Evolutionary conservation across 2,113 vertebrate species (phyloP).

Genomic region (Cygnus buccinator): DNA sequence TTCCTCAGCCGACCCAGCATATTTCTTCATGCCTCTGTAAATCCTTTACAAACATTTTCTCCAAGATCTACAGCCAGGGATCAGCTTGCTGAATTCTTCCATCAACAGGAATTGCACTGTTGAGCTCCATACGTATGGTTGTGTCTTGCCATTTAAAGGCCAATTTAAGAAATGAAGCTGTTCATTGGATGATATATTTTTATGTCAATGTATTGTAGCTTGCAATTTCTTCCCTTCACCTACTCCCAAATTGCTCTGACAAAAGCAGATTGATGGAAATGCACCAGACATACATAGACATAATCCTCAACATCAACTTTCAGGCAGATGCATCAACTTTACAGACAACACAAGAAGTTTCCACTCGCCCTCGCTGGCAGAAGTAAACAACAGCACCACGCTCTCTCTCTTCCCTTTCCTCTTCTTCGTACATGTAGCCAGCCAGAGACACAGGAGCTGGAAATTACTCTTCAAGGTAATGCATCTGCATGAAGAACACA

Average conservation of each 20-base stretch:
- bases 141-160: neutral
- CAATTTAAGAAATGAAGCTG: neutral
- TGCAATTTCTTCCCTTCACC: neutral
- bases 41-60: neutral
- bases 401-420: neutral
- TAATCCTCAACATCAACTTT: neutral
- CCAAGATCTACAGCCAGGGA: neutral
- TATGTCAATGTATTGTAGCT: neutral
- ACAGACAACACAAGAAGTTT: neutral
- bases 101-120: neutral
- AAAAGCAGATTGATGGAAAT: neutral
- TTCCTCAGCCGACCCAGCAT: neutral
- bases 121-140: neutral
- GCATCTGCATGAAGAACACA: neutral
- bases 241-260: neutral
- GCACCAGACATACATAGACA: neutral
- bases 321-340: neutral
- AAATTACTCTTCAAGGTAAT: neutral
- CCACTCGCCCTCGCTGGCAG: neutral
- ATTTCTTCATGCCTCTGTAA: neutral
- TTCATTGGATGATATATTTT: neutral
- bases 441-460: neutral
- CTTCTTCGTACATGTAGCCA: accelerated
- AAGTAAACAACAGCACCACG: accelerated
- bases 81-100: neutral